A percentile compares a stretch with the other conserved stretches of the same genome.
Conservation (phyloP, 2,797 vertebrate species). For the Streptopelia turtur region DNA sequence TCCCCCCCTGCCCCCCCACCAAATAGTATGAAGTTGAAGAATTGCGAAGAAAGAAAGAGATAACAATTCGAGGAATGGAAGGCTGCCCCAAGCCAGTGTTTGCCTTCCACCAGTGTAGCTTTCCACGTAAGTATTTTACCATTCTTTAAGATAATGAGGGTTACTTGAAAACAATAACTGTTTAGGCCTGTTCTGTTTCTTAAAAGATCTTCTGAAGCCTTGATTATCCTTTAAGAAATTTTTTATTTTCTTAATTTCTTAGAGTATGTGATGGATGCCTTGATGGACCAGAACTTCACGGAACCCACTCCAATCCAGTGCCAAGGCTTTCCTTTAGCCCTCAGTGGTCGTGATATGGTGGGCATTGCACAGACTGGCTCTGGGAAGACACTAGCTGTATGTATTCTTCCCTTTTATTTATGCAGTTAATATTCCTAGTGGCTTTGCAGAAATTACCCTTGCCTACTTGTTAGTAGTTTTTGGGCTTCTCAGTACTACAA, state of each 20-base stretch:
- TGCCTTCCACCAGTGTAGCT: constrained; percentile 91
- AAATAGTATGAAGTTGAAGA: constrained; percentile 92
- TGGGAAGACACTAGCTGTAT: constrained; percentile 94
- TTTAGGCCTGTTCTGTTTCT: not conserved
- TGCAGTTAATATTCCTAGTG: not conserved
- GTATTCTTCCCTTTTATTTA: constrained; percentile 52
- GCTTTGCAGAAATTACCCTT: not conserved
- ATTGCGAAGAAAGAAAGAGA: constrained; percentile 91
- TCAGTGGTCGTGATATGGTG: constrained; percentile 96
- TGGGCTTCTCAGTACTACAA: not conserved
- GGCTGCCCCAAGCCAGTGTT: constrained; percentile 89
- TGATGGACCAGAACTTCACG: constrained; percentile 94
- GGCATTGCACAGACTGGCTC: constrained; percentile 98
- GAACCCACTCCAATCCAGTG: constrained; percentile 97
- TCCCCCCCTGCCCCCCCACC: no score
- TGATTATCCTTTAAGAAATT: not conserved
- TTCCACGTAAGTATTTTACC: constrained; percentile 88
- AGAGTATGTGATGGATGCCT: constrained; percentile 96
- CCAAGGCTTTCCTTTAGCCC: constrained; percentile 94
- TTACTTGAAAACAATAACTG: not conserved
- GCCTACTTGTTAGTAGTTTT: not conserved
- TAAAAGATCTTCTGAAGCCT: not conserved
- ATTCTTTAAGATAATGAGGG: not conserved
- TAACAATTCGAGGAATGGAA: constrained; percentile 90
- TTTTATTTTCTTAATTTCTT: constrained; percentile 12